Base-by-base conservation (phyloP, 2,888 invertebrate genomes). In the Cotesia congregata region DNA sequence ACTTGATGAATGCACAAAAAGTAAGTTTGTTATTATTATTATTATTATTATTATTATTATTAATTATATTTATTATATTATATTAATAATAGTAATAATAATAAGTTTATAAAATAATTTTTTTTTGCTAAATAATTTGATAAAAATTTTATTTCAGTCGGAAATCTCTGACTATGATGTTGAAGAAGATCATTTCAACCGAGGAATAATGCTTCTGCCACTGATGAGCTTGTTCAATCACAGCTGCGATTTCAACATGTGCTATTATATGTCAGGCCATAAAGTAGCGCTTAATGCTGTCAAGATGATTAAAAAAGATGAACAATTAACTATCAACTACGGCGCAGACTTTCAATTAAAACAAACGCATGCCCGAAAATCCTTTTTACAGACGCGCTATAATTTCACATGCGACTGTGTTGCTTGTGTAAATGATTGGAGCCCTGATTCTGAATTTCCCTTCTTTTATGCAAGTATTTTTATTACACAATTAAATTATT, bases 251-350 rank as follows among this genome's bases (percentile, higher is more conserved):
- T 61, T 61, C 4, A 71, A 59, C 15, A 40, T 17, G 39, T 12
- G 7, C 3, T n/a, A 30, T 6, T 2, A 61, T n/a, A 7, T 15
- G 7, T 3, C 12, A 9, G 71, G 71, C 38, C 1, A 15, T 7
- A 61, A 17, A 6, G 39, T 15, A 38, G 61, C 61, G 5, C 3
- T 71, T 5, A 38, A 39, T 62, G 15, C 39, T 15, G 0, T 71
- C 5, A 30, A 62, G 15, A 71, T 5, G 9, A 71, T 71, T 0
- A 71, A 71, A 62, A 60, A 71, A 71, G 71, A 61, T 1, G 62
- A 71, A 40, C 61, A 62, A 59, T 39, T 41, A 7, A 60, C 6
- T 6, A 6, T 61, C 59, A 0, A 62, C 7, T 20, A 62, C 6
- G 20, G 15, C 6, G 20, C 15, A 15, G 2, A 20, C 7, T 62